Base-by-base conservation (phyloP, 2,113 vertebrate genomes). In the Sinocyclocheilus anophthalmus region DNA sequence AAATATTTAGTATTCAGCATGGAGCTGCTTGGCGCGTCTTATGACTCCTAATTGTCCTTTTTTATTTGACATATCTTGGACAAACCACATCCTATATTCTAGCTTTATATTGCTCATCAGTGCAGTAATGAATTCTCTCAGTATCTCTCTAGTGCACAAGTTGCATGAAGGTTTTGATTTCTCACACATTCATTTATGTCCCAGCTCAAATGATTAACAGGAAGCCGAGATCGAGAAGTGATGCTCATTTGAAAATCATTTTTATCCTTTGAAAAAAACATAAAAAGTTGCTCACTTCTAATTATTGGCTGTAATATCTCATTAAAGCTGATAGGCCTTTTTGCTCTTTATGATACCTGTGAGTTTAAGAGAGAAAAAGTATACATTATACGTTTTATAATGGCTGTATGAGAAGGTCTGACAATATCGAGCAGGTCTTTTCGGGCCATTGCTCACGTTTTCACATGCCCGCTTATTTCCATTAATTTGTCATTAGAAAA, bases 321-420 rank as follows among this genome's bases (percentile, higher is more conserved):
- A 77, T 77, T 33, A 77, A 77, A 77, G 26, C 48, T 20, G 24
- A 45, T 7, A 18, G 75, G 14, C 76, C 76, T 57, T 42, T 42
- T 42, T 57, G 45, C 45, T 18, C 73, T 76, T 77, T 37, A 11
- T 53, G 9, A 76, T 77, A 57, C 16, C 24, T 57, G 26, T 20
- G 76, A 77, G 24, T 77, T 77, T 1, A 30, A 53, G 73, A 76
- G 45, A 26, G 73, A 33, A 18, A 26, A 55, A n/a, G 30, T 30
- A 30, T 30, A 30, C 30, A 30, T 30, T 30, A 30, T 30, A 30
- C 33, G 50, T 20, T 39, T 22, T 77, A 55, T 77, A 33, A 77
- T 53, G 48, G 5, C 76, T 33, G 42, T 6, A 75, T 48, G 26
- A 78, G 76, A 78, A 76, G 73, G n/a, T 76, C 45, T 76, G 45